Conservation (phyloP, 2,888 invertebrate species). For the Cephus runcator region DNA sequence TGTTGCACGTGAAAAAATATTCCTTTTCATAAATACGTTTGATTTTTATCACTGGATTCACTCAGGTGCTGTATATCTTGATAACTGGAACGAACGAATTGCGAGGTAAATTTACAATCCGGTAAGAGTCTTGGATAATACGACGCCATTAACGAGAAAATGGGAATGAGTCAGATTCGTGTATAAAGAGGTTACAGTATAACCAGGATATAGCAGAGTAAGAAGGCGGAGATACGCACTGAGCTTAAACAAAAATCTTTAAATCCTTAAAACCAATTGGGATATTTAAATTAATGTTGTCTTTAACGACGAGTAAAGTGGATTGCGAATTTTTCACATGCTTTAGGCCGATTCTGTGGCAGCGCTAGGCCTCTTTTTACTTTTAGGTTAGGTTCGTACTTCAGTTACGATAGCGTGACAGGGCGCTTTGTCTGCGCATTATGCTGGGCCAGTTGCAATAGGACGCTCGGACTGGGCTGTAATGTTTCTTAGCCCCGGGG, state of each 20-base stretch:
- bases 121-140: no score
- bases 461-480: neutral
- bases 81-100: neutral
- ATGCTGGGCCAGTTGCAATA: neutral
- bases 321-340: neutral
- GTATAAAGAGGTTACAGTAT: no score
- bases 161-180: no score
- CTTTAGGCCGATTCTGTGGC: neutral
- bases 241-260: no score
- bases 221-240: no score
- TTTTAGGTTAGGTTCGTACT: neutral
- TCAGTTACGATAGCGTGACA: neutral
- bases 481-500: constrained; percentile 4
- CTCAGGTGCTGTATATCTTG: neutral
- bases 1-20: neutral
- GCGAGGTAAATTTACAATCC: no score
- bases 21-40: neutral
- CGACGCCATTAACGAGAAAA: no score
- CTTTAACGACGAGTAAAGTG: neutral
- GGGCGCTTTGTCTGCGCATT: neutral
- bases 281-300: no score
- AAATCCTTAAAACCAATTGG: no score
- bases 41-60: neutral
- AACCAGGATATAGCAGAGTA: no score
- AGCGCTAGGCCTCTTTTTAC: neutral